phyloP scores from a whole-genome alignment of 2,888 invertebrate species.

The Elysia crispata region DNA sequence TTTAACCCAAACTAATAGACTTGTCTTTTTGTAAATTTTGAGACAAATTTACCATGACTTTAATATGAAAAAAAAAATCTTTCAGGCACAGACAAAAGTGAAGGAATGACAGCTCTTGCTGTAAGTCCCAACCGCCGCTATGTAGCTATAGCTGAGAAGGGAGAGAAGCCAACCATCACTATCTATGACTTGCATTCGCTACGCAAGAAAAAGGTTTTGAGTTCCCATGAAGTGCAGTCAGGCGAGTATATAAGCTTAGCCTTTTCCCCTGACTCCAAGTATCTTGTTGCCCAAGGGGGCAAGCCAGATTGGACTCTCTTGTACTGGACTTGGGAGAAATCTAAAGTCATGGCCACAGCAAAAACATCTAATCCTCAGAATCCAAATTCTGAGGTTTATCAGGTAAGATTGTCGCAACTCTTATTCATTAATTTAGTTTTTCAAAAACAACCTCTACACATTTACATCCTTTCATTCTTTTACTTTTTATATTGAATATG shows the following conservation, averaged over 20 bases:
- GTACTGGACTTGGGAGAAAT: slow-evolving; percentile 89
- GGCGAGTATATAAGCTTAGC: slow-evolving; percentile 85
- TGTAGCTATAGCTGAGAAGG: slow-evolving; percentile 77
- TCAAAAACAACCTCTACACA: too few relatives aligned
- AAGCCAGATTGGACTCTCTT: slow-evolving; percentile 90
- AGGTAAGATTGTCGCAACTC: slow-evolving; percentile 73
- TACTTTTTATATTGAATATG: background rate
- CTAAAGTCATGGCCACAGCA: slow-evolving; percentile 86
- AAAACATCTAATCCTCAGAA: slow-evolving; percentile 81
- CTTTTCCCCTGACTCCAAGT: slow-evolving; percentile 90
- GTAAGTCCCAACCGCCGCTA: slow-evolving; percentile 78
- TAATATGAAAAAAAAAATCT: background rate
- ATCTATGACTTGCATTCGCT: slow-evolving; percentile 78
- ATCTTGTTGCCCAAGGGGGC: slow-evolving; percentile 87
- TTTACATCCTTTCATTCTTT: too few relatives aligned
- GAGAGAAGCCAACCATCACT: slow-evolving; percentile 77
- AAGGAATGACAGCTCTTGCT: slow-evolving; percentile 77
- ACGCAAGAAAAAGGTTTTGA: slow-evolving; percentile 77
- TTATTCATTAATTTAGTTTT: too few relatives aligned
- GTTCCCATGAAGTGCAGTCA: slow-evolving; percentile 77
- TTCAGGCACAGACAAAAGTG: slow-evolving; percentile 74
- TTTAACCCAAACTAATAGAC: background rate
- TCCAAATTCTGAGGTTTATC: slow-evolving; percentile 81
- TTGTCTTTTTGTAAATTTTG: background rate
- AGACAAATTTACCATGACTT: background rate